Evolutionary conservation across 2,888 invertebrate species (phyloP).

Genomic region (Ischnus inquisitorius): DNA sequence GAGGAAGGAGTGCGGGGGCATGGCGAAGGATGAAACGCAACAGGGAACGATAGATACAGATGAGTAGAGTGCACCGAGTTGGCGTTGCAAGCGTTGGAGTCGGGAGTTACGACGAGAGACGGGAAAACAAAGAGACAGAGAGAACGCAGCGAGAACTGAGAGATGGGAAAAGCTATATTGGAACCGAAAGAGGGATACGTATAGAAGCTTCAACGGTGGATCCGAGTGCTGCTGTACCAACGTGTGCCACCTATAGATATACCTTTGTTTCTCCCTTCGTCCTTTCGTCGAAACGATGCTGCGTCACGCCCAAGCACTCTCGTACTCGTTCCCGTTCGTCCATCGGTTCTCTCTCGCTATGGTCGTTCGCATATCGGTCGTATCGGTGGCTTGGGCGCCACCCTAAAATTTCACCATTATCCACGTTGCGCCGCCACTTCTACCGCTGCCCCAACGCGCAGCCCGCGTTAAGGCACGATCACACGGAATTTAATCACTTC

Average conservation of each 20-base stretch:
- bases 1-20: constrained; percentile 1
- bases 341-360: neutral
- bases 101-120: constrained; percentile 28
- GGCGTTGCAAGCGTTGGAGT: constrained; percentile 42
- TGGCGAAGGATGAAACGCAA: constrained; percentile 50
- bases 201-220: constrained; percentile 4
- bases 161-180: constrained; percentile 47
- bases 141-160: constrained; percentile 12
- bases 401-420: constrained; percentile 60
- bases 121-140: constrained; percentile 35
- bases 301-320: constrained; percentile 62
- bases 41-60: constrained; percentile 58
- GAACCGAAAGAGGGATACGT: constrained; percentile 26
- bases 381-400: neutral
- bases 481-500: constrained; percentile 80
- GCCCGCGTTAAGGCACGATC: constrained; percentile 46
- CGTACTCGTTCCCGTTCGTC: constrained; percentile 46
- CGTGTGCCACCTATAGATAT: constrained; percentile 50
- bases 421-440: constrained; percentile 56
- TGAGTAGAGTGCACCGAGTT: constrained; percentile 48
- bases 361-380: constrained; percentile 13
- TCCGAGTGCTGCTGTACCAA: constrained; percentile 45
- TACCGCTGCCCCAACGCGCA: constrained; percentile 21
- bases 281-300: constrained; percentile 60
- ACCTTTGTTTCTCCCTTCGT: constrained; percentile 51